phyloP scores from a whole-genome alignment of 2,888 invertebrate genomes.

The Xanthia togata region DNA sequence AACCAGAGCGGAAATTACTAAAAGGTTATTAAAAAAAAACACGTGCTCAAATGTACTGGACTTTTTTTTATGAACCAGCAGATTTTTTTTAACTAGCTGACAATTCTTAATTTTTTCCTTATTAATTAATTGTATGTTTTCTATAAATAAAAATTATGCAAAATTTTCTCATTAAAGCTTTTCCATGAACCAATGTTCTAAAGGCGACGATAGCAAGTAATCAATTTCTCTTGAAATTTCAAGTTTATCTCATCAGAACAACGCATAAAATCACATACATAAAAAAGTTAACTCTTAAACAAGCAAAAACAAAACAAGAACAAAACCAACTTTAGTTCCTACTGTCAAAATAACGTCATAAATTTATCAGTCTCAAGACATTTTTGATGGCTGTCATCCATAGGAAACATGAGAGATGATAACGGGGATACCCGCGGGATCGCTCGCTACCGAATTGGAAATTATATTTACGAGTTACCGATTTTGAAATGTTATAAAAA shows the following conservation, averaged over 20 bases:
- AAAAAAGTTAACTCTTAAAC: not conserved
- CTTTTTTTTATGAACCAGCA: too few relatives aligned
- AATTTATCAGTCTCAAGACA: constrained; percentile 19
- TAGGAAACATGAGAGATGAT: not conserved
- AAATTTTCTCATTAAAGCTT: not conserved
- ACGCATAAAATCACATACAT: not conserved
- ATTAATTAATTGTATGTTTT: not conserved
- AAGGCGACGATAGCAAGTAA: not conserved
- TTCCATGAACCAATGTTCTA: not conserved
- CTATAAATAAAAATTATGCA: not conserved
- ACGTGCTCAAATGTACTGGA: too few relatives aligned
- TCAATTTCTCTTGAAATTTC: not conserved
- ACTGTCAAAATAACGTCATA: constrained; percentile 16
- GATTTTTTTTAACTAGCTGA: too few relatives aligned
- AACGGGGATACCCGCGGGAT: constrained; percentile 34
- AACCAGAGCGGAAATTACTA: too few relatives aligned
- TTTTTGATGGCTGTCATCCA: constrained; percentile 27
- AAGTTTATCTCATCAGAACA: not conserved
- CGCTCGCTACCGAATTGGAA: constrained; percentile 23
- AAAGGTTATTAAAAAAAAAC: too few relatives aligned
- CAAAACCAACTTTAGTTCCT: constrained; percentile 7
- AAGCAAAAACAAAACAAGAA: constrained; percentile 17
- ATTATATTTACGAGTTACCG: constrained; percentile 13
- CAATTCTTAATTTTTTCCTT: too few relatives aligned
- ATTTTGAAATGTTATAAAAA: constrained; percentile 48